Evolutionary conservation across 2,113 vertebrate species (phyloP), one percentile per base, ranked within the genome.

Genomic region (Glaucomys volans): DNA sequence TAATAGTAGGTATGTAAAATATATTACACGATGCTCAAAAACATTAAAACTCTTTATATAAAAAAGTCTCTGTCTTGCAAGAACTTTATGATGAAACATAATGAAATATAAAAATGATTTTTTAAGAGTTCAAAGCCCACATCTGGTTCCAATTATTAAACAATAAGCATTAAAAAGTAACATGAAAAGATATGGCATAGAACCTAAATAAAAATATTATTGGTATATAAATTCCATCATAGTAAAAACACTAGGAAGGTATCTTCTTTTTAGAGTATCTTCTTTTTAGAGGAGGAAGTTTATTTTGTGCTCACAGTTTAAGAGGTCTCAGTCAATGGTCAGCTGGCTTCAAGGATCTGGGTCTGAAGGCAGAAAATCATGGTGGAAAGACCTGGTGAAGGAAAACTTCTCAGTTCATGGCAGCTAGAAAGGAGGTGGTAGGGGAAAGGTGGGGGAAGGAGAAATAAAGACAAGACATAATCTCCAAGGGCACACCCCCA

Each of bases 201-300:
- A 82, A 66, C n/a, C 30, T 66, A 91, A 81, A 81, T 71, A 44
- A 91, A 95, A 92, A 87, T 37, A 92, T 80, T 79, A 26, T 90
- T 79, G 57, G 5, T 57, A 24, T 37, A 81, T 81, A 81, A 1
- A n/a, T 64, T 30, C 75, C 42, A 92, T 87, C 79, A 90, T 35
- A 69, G 89, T 74, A 81, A 66, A 91, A 92, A 87, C 5, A 42
- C 37, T 66, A 28, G 17, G 42, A 66, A 32, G 4, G 11, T 7
- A 44, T 44, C 22, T 57, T 57, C 54, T 57, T 57, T 57, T 57
- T 57, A 57, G 20, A 57, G 54, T 44, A 44, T 44, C 22, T 57
- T 57, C 54, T 57, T 57, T 57, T 57, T 57, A 57, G 20, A 57
- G 54, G 20, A 57, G 7, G 54, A 22, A 57, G 54, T 22, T 57